Evolutionary conservation across 2,797 vertebrate genomes (phyloP).

Genomic region (Anableps anableps): DNA sequence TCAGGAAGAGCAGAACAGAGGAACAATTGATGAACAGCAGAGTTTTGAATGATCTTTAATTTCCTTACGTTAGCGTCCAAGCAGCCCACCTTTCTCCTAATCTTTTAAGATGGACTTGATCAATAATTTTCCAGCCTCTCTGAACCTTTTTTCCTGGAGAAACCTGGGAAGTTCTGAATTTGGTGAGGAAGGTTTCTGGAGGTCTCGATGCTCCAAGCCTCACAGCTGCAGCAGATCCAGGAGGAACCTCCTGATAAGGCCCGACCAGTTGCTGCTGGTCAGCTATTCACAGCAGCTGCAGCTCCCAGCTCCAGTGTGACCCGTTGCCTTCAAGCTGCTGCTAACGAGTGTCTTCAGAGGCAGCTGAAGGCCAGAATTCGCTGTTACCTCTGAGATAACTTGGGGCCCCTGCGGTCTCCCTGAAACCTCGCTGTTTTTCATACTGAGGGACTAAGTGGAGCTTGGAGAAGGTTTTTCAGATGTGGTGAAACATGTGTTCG

Average conservation of each 20-base stretch:
- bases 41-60: background rate
- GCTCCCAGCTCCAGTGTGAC: background rate
- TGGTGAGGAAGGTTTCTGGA: background rate
- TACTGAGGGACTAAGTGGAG: constrained; percentile 9
- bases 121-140: background rate
- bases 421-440: constrained; percentile 26
- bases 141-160: background rate
- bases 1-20: background rate
- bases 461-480: background rate
- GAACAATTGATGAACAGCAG: background rate
- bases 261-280: background rate
- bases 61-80: background rate
- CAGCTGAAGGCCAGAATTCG: constrained; percentile 35
- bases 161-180: background rate
- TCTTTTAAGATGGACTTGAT: background rate
- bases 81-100: background rate
- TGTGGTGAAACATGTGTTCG: constrained; percentile 32
- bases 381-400: constrained; percentile 34
- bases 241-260: background rate
- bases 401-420: constrained; percentile 40
- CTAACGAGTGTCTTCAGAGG: constrained; percentile 10
- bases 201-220: too few species aligned
- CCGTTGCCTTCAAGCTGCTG: background rate
- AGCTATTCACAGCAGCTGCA: background rate
- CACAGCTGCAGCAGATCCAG: background rate